Evolutionary conservation across 92 coral and sea anemone genomes (phyloP).

Genomic region (Porites evermanni): DNA sequence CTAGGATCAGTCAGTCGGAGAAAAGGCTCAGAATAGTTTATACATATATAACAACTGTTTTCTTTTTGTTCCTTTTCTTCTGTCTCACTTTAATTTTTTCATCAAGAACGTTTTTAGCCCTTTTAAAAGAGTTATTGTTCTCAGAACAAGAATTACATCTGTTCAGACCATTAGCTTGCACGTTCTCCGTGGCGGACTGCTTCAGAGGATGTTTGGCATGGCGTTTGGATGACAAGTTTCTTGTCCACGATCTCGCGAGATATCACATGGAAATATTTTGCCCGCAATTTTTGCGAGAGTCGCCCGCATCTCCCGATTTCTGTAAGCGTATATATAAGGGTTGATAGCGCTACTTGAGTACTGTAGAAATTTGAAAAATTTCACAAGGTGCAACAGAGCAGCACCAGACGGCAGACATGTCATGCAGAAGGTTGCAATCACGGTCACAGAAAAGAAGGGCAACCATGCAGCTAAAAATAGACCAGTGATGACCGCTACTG

Average conservation of each 20-base stretch:
- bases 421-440: conserved; percentile 64
- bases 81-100: background rate
- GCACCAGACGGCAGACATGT: conserved; percentile 46
- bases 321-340: conserved; percentile 89
- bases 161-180: background rate
- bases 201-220: background rate
- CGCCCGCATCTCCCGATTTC: conserved; percentile 76
- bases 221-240: background rate
- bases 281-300: conserved; percentile 59
- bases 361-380: conserved; percentile 87
- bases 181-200: background rate
- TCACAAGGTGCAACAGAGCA: conserved; percentile 57
- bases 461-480: conserved; percentile 84
- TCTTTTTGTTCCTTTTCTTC: conserved; percentile 37
- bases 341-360: conserved; percentile 82
- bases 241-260: conserved; percentile 15
- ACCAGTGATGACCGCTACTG: conserved; percentile 80
- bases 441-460: conserved; percentile 79
- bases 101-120: background rate
- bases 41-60: conserved; percentile 46
- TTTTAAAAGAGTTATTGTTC: background rate
- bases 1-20: background rate
- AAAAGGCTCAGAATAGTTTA: background rate
- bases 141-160: background rate
- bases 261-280: conserved; percentile 14